These are phyloP conservation scores for Eremobia ochroleuca DNA, from an alignment of 2,888 invertebrate genomes.

Conservation along the genomic window DNA sequence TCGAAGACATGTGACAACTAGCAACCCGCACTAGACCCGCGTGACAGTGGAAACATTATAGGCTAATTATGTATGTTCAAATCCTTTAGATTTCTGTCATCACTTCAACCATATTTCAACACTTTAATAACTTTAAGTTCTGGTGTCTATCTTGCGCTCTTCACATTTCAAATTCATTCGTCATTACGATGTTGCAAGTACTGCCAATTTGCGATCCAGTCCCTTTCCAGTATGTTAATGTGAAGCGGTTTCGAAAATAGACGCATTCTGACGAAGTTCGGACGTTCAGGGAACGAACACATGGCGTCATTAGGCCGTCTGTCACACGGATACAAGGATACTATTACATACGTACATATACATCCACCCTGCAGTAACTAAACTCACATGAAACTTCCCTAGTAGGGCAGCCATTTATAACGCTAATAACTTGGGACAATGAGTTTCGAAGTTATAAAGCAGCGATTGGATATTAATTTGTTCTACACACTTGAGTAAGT, in stretches of 20 bases:
- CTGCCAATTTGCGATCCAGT: constrained; percentile 73
- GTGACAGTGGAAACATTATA: no score
- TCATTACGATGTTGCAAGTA: constrained; percentile 69
- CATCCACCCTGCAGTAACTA: constrained; percentile 56
- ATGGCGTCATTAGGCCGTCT: constrained; percentile 73
- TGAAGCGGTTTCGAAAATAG: constrained; percentile 71
- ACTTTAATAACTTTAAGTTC: constrained; percentile 31
- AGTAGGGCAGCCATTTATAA: constrained; percentile 48
- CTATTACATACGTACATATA: constrained; percentile 57
- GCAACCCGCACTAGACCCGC: no score
- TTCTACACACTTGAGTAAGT: constrained; percentile 28
- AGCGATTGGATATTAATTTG: constrained; percentile 52
- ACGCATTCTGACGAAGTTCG: constrained; percentile 66
- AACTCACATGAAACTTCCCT: constrained; percentile 50
- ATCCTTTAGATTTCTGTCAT: background rate
- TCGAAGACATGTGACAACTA: no score
- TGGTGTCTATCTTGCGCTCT: constrained; percentile 28
- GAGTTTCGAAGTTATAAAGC: constrained; percentile 47
- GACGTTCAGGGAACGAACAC: constrained; percentile 65
- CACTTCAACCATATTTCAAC: background rate
- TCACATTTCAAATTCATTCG: constrained; percentile 67
- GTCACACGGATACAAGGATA: constrained; percentile 63
- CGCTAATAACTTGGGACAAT: constrained; percentile 54
- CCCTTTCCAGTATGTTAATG: constrained; percentile 72
- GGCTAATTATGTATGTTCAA: background rate